Evolutionary conservation across 2,797 vertebrate genomes (phyloP).

Genomic region (Schizopygopsis pylzovi): DNA sequence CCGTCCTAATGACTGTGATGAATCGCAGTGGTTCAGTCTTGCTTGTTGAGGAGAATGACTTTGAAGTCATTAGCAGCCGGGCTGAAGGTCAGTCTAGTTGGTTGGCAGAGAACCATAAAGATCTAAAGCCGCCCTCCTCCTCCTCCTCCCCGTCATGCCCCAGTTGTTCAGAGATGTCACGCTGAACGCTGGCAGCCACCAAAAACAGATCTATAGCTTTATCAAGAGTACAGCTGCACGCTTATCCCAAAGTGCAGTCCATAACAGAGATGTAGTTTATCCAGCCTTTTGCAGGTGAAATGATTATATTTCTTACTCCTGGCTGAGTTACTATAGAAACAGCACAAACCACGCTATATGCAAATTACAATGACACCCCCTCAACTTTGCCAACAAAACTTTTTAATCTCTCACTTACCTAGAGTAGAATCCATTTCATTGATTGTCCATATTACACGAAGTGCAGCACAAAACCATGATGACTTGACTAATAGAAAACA

Average conservation of each 20-base stretch:
- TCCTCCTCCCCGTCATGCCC: conserved; percentile 4
- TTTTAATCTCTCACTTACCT: not conserved
- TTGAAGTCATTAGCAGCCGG: conserved; percentile 35
- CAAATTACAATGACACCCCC: not conserved
- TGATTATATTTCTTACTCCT: not conserved
- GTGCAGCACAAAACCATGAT: not conserved
- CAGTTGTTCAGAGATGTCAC: conserved; percentile 53
- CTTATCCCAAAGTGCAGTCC: not conserved
- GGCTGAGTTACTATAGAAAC: conserved; percentile 31
- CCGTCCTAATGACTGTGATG: not conserved
- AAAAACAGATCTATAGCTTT: conserved; percentile 13
- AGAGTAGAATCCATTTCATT: not conserved
- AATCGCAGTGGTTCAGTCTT: conserved; percentile 9
- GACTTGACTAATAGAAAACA: not conserved
- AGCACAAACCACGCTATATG: not conserved
- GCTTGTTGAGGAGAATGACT: conserved; percentile 35
- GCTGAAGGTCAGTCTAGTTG: conserved; percentile 38
- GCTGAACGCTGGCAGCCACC: not conserved
- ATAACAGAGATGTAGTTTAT: not conserved
- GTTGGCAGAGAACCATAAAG: conserved; percentile 40
- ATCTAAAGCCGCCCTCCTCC: conserved; percentile 11
- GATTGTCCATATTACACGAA: not conserved
- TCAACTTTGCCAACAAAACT: not conserved
- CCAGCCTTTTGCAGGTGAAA: not conserved
- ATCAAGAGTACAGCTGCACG: conserved; percentile 2